Evolutionary conservation across 2,113 vertebrate species (phyloP), one percentile per base, ranked within the genome.

Genomic region (Triplophysa tibetana): DNA sequence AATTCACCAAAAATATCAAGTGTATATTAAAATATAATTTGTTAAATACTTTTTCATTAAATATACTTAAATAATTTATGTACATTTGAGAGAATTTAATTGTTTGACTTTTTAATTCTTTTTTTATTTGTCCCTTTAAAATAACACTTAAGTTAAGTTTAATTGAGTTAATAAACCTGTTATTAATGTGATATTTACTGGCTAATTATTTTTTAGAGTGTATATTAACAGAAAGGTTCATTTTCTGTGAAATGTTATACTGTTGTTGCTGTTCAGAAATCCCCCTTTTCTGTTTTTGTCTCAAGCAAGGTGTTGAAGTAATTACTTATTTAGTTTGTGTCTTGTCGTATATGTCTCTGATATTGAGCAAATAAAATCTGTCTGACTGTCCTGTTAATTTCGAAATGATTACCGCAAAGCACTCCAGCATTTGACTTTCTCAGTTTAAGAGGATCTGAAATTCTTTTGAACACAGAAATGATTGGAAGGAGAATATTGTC

Each of bases 301-400:
- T 72, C 10, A 3, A n/a, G 26, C 17, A 72, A 72, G 70, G 70
- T 73, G 19, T 58, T 73, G n/a, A 41, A 23, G 70, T 60, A 73
- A 73, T 41, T 58, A 19, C 19, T 8, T 60, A 14, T 70, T 58
- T 73, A 60, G 52, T 38, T 73, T 58, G 12, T 56, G 29, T 21
- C 23, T 43, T 43, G 19, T 60, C 60, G 54, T 61, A 73, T 24
- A 41, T 41, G 21, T 60, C 33, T 11, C 4, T 73, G n/a, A 60
- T 61, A 43, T 73, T 17, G 54, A 60, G n/a, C 52, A 16, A 38
- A 72, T 33, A 24, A 24, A 73, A 73, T 56, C 29, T 60, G 33
- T n/a, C 52, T 60, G 70, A 21, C 54, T 73, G 26, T 70, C 52
- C 17, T 56, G 26, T 72, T 56, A 26, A 21, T 72, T 43, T 60